Evolutionary conservation across 2,888 invertebrate genomes (phyloP).

Genomic region (Perizoma affinitatum): DNA sequence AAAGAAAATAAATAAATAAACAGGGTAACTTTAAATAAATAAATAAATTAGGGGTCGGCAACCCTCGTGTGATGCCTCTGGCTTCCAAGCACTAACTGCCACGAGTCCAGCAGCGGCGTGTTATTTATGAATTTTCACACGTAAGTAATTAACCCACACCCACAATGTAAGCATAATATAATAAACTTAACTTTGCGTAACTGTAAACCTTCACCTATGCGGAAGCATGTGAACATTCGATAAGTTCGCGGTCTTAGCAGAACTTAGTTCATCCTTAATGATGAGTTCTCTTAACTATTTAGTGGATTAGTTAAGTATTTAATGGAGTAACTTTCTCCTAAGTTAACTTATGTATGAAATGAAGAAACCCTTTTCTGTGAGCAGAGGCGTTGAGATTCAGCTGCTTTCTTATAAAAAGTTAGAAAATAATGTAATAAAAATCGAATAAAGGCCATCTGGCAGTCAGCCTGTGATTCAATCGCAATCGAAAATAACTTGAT

Average conservation of each 20-base stretch:
- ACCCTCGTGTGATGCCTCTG: too few relatives aligned
- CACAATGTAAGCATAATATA: slow-evolving; percentile 11
- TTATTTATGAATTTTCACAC: background rate
- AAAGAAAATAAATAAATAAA: too few relatives aligned
- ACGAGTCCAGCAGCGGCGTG: too few relatives aligned
- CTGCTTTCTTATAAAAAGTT: too few relatives aligned
- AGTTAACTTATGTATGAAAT: slow-evolving; percentile 11
- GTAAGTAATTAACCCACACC: background rate
- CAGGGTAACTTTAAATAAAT: too few relatives aligned
- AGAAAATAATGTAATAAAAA: too few relatives aligned
- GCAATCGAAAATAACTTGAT: too few relatives aligned
- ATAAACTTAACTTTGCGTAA: slow-evolving; percentile 19
- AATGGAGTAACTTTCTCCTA: slow-evolving; percentile 27
- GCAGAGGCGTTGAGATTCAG: too few relatives aligned
- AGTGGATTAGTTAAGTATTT: slow-evolving; percentile 35
- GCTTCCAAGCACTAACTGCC: too few relatives aligned
- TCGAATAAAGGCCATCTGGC: too few relatives aligned
- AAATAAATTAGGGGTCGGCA: too few relatives aligned
- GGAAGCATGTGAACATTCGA: slow-evolving; percentile 36
- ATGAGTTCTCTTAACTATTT: slow-evolving; percentile 40
- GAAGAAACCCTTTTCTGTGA: background rate
- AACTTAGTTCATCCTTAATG: slow-evolving; percentile 40
- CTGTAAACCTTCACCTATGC: slow-evolving; percentile 24
- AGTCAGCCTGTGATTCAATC: too few relatives aligned
- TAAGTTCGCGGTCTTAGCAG: slow-evolving; percentile 35